Evolutionary conservation across 1,140 invertebrate species (phyloP).

Genomic region (Euura saliciscinereae): DNA sequence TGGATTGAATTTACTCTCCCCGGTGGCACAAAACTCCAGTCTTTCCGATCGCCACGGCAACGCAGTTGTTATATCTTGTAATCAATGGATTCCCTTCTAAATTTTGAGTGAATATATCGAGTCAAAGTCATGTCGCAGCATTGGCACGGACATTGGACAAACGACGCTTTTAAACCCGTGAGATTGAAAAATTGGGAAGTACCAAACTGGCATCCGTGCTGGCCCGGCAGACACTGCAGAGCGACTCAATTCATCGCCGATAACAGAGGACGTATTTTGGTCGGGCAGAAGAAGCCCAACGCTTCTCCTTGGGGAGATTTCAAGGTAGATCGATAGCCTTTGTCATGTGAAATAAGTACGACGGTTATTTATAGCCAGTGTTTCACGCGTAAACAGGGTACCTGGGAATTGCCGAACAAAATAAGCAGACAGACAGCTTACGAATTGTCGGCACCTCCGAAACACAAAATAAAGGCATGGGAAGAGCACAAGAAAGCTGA

Average conservation of each 20-base stretch:
- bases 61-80: constrained; percentile 8
- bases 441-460: constrained; percentile 32
- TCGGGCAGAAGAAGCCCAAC: constrained; percentile 22
- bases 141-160: constrained; percentile 43
- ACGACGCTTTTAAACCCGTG: constrained; percentile 36
- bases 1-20: neutral
- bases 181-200: constrained; percentile 46
- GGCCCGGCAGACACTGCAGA: constrained; percentile 38
- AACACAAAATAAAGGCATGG: constrained; percentile 33
- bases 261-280: constrained; percentile 35
- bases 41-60: constrained; percentile 19
- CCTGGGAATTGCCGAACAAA: constrained; percentile 43
- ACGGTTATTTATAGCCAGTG: too few relatives aligned
- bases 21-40: neutral
- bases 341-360: too few relatives aligned
- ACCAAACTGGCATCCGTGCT: constrained; percentile 41
- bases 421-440: constrained; percentile 33
- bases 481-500: constrained; percentile 10
- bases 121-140: constrained; percentile 40
- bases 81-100: neutral
- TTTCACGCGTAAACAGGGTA: constrained; percentile 26
- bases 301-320: constrained; percentile 30
- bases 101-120: neutral
- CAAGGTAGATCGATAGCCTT: constrained; percentile 31
- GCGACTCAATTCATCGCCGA: constrained; percentile 38